Conservation (phyloP, 2,888 invertebrate species). For the Rhimphoctona megacephalus region DNA sequence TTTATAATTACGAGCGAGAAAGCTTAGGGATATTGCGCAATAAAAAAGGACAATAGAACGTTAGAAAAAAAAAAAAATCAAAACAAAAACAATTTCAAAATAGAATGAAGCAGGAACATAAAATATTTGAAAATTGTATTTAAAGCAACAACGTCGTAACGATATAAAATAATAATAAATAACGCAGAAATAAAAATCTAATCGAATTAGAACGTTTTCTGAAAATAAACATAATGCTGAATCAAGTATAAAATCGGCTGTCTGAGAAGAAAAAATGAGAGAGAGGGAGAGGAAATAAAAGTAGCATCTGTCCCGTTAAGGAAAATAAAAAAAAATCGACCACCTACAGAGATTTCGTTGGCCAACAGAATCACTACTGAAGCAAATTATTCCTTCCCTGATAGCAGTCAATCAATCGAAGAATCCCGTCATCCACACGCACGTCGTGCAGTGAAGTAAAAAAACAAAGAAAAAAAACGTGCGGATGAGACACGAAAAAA, state of each 20-base stretch:
- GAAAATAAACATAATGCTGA: background rate
- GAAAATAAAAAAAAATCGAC: background rate
- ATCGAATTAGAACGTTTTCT: background rate
- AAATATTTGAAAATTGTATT: background rate
- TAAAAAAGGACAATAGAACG: background rate
- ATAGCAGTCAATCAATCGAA: background rate
- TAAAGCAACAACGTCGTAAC: background rate
- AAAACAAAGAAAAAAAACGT: background rate
- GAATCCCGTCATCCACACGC: slow-evolving; percentile 8
- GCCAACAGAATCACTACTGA: slow-evolving; percentile 31
- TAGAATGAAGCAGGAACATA: background rate
- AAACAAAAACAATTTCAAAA: background rate
- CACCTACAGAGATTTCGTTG: slow-evolving; percentile 29
- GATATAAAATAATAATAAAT: background rate
- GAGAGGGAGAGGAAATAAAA: background rate
- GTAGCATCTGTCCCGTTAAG: background rate
- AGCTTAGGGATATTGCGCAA: background rate
- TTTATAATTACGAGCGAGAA: background rate
- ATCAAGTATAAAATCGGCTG: background rate
- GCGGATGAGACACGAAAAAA: background rate
- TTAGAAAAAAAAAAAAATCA: background rate
- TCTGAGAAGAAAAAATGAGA: background rate
- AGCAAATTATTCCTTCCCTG: background rate
- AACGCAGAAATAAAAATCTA: background rate
- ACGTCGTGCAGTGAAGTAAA: slow-evolving; percentile 25